phyloP scores from a whole-genome alignment of 2,888 invertebrate species.

The Maniola hyperantus region DNA sequence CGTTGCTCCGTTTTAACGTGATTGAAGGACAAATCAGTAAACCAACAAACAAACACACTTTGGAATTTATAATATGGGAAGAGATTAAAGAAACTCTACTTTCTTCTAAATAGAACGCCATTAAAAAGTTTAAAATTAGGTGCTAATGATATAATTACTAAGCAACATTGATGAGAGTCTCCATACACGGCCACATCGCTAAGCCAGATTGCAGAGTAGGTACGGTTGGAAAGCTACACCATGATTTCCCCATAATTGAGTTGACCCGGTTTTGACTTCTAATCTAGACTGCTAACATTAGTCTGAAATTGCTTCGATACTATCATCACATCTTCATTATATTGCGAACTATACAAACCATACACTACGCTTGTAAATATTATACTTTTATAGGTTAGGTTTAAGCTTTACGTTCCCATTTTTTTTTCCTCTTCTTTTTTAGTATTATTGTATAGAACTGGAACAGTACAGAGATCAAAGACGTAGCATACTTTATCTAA shows the following conservation, averaged over 20 bases:
- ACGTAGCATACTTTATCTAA: too few relatives aligned
- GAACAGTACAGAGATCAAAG: too few relatives aligned
- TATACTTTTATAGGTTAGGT: too few relatives aligned
- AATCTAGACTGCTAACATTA: constrained; percentile 18
- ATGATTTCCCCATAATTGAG: constrained; percentile 32
- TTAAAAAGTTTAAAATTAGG: neutral
- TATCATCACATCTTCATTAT: constrained; percentile 4
- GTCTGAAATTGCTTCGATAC: constrained; percentile 3
- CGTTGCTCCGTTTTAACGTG: too few relatives aligned
- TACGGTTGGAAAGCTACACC: constrained; percentile 30
- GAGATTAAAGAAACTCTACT: neutral
- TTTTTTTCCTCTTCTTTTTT: too few relatives aligned
- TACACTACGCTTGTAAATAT: too few relatives aligned
- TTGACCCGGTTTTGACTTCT: constrained; percentile 23
- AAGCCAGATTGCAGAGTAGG: constrained; percentile 13
- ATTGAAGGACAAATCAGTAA: too few relatives aligned
- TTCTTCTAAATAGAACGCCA: neutral
- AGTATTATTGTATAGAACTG: too few relatives aligned
- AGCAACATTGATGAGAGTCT: constrained; percentile 19
- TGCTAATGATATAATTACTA: constrained; percentile 17
- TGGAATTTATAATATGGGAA: too few relatives aligned
- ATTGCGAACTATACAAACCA: constrained; percentile 1
- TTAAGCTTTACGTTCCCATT: too few relatives aligned
- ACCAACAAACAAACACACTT: too few relatives aligned
- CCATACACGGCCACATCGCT: constrained; percentile 16